phyloP scores from a whole-genome alignment of 2,113 vertebrate genomes.

The Lanius collurio region DNA sequence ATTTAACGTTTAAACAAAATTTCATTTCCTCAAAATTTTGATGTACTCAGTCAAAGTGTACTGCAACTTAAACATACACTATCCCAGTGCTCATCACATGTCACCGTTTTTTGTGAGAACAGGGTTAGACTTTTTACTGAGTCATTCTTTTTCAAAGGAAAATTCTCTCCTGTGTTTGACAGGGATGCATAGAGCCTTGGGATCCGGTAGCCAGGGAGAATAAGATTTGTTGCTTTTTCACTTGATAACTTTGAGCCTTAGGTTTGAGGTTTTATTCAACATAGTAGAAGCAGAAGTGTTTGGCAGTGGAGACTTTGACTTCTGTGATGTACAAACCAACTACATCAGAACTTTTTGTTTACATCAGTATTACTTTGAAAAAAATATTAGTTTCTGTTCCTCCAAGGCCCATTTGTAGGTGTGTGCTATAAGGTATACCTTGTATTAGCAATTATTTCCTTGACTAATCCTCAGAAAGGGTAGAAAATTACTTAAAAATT shows the following conservation, averaged over 20 bases:
- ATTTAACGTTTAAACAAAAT: not conserved
- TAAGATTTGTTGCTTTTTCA: not conserved
- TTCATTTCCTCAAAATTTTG: not conserved
- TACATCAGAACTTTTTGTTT: not conserved
- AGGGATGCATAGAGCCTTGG: not conserved
- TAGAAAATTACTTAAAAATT: constrained; percentile 68
- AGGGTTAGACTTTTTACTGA: not conserved
- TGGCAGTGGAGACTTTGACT: not conserved
- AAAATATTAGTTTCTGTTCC: not conserved
- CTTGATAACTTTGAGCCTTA: not conserved
- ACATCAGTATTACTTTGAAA: not conserved
- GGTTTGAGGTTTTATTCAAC: not conserved
- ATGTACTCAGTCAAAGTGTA: not conserved
- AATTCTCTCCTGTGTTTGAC: not conserved
- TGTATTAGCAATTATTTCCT: constrained; percentile 55
- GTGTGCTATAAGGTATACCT: not conserved
- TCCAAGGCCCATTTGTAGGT: not conserved
- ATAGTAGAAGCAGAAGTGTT: not conserved
- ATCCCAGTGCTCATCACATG: not conserved
- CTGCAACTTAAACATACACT: not conserved
- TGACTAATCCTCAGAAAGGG: constrained; percentile 58
- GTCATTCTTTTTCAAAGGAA: not conserved
- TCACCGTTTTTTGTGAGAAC: rapidly evolving
- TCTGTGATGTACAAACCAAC: not conserved
- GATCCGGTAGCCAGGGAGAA: not conserved